Evolutionary conservation across 2,113 vertebrate species (phyloP).

Genomic region (Probosciger aterrimus): DNA sequence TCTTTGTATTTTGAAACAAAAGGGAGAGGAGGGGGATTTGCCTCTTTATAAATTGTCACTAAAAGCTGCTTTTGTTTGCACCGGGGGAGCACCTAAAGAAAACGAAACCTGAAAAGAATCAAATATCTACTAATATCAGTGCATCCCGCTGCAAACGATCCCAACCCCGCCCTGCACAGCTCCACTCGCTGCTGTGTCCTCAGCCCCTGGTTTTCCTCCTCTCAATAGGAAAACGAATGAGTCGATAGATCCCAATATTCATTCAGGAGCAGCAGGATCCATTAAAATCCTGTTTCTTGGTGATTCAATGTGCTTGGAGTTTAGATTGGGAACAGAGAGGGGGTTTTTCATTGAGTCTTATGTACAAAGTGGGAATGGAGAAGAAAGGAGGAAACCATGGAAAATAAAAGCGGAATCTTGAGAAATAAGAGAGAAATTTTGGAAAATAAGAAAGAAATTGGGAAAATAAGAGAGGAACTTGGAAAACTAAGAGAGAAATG

Average conservation of each 20-base stretch:
- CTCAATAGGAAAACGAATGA: rapidly evolving
- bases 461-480: background rate
- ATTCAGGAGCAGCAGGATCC: background rate
- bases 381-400: background rate
- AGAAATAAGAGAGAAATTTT: background rate
- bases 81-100: background rate
- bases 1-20: background rate
- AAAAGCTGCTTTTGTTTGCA: background rate
- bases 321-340: background rate
- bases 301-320: rapidly evolving
- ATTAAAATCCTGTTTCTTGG: background rate
- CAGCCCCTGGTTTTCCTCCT: background rate
- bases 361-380: rapidly evolving
- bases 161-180: background rate
- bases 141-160: background rate
- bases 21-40: background rate
- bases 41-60: background rate
- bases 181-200: rapidly evolving
- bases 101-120: background rate
- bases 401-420: background rate
- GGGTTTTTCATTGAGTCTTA: rapidly evolving
- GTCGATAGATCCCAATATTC: rapidly evolving
- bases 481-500: background rate
- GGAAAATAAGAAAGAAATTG: background rate
- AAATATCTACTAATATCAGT: background rate